Conservation (phyloP, 2,888 invertebrate species). For the Catocala fraxini region DNA sequence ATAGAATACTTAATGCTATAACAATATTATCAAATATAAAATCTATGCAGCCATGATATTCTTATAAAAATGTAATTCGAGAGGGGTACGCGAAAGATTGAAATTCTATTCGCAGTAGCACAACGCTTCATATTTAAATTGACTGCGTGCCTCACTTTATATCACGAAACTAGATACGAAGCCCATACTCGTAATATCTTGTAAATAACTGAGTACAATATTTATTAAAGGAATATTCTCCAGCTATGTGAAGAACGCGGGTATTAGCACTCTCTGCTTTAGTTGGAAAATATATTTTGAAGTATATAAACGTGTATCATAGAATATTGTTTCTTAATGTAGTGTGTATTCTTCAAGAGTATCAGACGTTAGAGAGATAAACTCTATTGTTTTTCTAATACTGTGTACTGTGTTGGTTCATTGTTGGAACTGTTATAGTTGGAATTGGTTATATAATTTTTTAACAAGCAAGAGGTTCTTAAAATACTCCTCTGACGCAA, state of each 20-base stretch:
- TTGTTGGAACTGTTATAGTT: no score
- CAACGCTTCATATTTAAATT: conserved; percentile 33
- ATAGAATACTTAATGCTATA: not conserved
- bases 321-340: no score
- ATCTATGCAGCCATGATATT: conserved; percentile 19
- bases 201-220: conserved; percentile 8
- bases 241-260: not conserved
- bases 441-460: no score
- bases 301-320: no score
- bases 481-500: no score
- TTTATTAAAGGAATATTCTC: conserved; percentile 2
- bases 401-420: no score
- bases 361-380: no score
- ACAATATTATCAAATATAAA: conserved; percentile 29
- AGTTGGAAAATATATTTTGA: not conserved
- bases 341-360: no score
- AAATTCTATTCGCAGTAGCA: conserved; percentile 37
- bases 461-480: no score
- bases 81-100: conserved; percentile 24
- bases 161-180: conserved; percentile 18
- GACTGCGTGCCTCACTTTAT: conserved; percentile 25
- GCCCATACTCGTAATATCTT: conserved; percentile 9
- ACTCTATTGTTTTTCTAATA: no score
- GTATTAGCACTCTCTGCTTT: not conserved
- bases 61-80: conserved; percentile 27